Percentiles rank a stretch among this genome's conserved stretches.
Conservation (phyloP, 2,113 vertebrate genomes). For the Bungarus multicinctus region DNA sequence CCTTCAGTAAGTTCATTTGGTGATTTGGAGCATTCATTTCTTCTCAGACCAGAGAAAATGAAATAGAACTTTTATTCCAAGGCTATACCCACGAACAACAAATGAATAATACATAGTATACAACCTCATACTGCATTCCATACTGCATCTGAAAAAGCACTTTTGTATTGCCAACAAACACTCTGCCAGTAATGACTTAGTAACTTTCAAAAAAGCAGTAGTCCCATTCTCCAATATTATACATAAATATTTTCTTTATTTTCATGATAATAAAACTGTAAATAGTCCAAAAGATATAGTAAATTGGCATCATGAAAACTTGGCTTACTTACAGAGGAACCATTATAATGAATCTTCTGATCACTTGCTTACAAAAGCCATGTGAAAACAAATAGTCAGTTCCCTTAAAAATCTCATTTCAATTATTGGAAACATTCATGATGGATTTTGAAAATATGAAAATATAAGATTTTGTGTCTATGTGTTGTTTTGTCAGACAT, state of each 20-base stretch:
- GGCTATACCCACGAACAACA: neutral
- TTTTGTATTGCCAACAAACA: neutral
- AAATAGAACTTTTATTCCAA: neutral
- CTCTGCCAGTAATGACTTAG: neutral
- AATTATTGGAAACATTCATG: slow-evolving; percentile 13
- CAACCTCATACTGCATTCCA: no score
- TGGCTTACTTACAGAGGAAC: neutral
- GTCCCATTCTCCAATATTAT: rapidly evolving
- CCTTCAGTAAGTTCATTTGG: neutral
- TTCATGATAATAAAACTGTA: rapidly evolving
- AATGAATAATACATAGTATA: neutral
- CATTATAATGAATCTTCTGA: slow-evolving; percentile 4
- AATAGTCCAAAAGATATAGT: slow-evolving; percentile 1
- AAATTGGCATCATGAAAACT: neutral
- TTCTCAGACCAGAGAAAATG: neutral
- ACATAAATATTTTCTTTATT: neutral
- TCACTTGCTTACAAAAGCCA: slow-evolving; percentile 7
- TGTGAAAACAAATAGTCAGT: neutral
- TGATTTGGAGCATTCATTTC: neutral
- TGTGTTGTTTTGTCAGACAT: neutral
- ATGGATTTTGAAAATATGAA: slow-evolving; percentile 31
- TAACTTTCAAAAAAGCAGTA: neutral
- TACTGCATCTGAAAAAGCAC: neutral
- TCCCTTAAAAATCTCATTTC: slow-evolving; percentile 11
- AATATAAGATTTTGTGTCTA: neutral